These are phyloP conservation scores for Synanthedon myopaeformis DNA, from an alignment of 2,888 invertebrate genomes.

Conservation along the genomic window DNA sequence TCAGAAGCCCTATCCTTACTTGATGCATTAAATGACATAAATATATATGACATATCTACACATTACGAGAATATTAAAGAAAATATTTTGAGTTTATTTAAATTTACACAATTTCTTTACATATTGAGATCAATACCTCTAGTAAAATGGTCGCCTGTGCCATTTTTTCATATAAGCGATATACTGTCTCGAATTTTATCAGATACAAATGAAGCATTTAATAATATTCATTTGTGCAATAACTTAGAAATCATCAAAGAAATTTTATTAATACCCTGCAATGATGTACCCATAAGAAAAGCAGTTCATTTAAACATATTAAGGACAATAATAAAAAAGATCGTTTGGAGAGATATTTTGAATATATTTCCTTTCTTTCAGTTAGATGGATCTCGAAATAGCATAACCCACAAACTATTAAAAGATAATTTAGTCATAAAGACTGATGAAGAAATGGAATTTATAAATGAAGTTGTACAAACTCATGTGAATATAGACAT, in stretches of 20 bases:
- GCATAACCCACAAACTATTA: constrained; percentile 3
- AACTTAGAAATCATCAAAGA: constrained; percentile 18
- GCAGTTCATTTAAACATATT: constrained; percentile 35
- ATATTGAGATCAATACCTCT: constrained; percentile 33
- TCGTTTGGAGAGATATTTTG: constrained; percentile 30
- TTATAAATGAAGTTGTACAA: constrained; percentile 20
- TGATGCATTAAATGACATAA: constrained; percentile 46
- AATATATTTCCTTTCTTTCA: constrained; percentile 25
- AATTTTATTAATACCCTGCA: constrained; percentile 44
- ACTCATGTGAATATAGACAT: constrained; percentile 28
- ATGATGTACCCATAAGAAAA: constrained; percentile 41
- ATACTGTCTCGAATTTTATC: constrained; percentile 19
- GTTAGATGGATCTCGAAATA: constrained; percentile 9
- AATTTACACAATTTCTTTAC: constrained; percentile 17
- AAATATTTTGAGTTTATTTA: constrained; percentile 19
- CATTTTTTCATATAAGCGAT: constrained; percentile 39
- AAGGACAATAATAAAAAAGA: constrained; percentile 26
- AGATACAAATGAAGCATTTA: not conserved
- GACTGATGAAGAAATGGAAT: constrained; percentile 16
- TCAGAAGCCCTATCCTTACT: constrained; percentile 34
- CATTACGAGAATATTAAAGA: constrained; percentile 22
- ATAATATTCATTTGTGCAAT: constrained; percentile 1
- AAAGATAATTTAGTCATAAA: constrained; percentile 13
- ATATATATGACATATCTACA: constrained; percentile 32
- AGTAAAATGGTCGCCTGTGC: constrained; percentile 50